A percentile compares a stretch with the other conserved stretches of the same genome.
These are phyloP conservation scores for Idaea straminata DNA, from an alignment of 2,888 invertebrate species.

Conservation along the genomic window DNA sequence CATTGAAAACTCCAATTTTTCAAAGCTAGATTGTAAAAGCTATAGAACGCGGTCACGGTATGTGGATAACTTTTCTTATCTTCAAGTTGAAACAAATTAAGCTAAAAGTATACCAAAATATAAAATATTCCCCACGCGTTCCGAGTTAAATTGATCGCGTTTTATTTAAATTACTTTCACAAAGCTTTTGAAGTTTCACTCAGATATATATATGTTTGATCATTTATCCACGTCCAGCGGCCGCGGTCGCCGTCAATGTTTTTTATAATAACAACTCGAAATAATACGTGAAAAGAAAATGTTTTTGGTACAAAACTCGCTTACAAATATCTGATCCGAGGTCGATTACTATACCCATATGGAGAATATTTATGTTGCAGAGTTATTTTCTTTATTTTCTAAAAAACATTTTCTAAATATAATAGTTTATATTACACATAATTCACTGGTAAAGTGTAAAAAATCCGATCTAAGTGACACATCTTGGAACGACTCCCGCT, in stretches of 20 bases:
- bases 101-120: neutral
- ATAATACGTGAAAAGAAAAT: neutral
- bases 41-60: no score
- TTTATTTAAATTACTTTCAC: conserved; percentile 41
- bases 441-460: conserved; percentile 1
- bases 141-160: conserved; percentile 40
- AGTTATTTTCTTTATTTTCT: conserved; percentile 10
- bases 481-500: conserved; percentile 8
- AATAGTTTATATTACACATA: neutral
- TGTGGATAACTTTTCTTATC: no score
- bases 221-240: neutral
- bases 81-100: neutral
- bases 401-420: no score
- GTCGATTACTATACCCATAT: no score
- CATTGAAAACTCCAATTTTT: no score
- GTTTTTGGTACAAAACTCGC: no score
- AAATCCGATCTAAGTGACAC: conserved; percentile 3
- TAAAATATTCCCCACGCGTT: conserved; percentile 7
- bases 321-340: no score
- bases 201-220: neutral
- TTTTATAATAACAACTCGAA: neutral
- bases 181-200: conserved; percentile 29
- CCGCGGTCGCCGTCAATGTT: neutral
- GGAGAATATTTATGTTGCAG: no score
- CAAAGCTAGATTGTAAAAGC: no score